Evolutionary conservation across 2,113 vertebrate genomes (phyloP).

Genomic region (Gadus chalcogrammus): DNA sequence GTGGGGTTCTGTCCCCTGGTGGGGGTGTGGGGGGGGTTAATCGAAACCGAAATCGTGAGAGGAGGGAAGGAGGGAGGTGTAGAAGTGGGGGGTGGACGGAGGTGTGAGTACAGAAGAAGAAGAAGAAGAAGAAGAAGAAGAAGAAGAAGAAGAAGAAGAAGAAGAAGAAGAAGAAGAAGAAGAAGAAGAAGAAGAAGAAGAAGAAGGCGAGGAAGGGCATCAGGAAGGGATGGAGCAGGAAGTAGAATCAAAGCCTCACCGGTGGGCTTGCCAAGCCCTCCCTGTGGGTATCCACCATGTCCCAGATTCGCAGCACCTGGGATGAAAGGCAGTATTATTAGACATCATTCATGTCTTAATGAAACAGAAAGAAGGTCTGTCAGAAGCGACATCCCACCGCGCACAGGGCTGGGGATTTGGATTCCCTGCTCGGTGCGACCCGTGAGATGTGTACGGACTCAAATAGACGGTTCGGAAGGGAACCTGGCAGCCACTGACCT

Average conservation of each 20-base stretch:
- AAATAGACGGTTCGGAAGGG: background rate
- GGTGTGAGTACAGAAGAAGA: background rate
- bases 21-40: too few relatives aligned
- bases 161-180: background rate
- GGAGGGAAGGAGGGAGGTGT: too few relatives aligned
- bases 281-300: constrained; percentile 45
- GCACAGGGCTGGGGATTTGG: background rate
- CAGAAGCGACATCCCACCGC: background rate
- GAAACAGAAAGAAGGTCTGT: background rate
- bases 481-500: constrained; percentile 25
- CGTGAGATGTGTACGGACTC: background rate
- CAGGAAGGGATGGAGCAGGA: background rate
- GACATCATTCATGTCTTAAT: background rate
- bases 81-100: too few relatives aligned
- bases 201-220: background rate
- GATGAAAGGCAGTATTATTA: background rate
- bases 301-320: constrained; percentile 37
- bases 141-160: background rate
- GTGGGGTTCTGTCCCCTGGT: too few relatives aligned
- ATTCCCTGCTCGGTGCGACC: background rate
- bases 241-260: constrained; percentile 14
- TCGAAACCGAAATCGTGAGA: too few relatives aligned
- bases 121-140: background rate
- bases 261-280: constrained; percentile 23
- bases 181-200: background rate